Evolutionary conservation across 2,888 invertebrate genomes (phyloP).

Genomic region (Patella pellucida): DNA sequence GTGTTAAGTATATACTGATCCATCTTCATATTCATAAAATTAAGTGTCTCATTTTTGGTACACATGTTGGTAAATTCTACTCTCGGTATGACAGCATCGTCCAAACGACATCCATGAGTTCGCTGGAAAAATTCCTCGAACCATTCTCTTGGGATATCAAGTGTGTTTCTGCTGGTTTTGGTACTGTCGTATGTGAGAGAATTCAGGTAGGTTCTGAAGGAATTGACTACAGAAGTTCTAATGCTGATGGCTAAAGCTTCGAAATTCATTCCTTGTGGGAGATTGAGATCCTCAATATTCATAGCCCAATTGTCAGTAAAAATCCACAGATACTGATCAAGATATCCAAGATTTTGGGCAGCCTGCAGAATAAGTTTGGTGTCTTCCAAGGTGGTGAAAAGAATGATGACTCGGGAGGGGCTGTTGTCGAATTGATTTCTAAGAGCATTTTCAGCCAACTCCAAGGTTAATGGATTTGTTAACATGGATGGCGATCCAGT

Average conservation of each 20-base stretch:
- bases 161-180: slow-evolving; percentile 47
- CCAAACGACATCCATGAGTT: slow-evolving; percentile 49
- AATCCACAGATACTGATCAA: slow-evolving; percentile 52
- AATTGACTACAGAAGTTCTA: slow-evolving; percentile 45
- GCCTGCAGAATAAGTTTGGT: slow-evolving; percentile 41
- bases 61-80: slow-evolving; percentile 33
- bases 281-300: background rate
- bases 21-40: slow-evolving; percentile 22
- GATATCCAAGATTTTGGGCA: slow-evolving; percentile 43
- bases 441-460: slow-evolving; percentile 39
- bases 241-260: slow-evolving; percentile 33
- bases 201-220: slow-evolving; percentile 52
- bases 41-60: slow-evolving; percentile 33
- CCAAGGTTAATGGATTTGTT: slow-evolving; percentile 31
- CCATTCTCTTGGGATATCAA: slow-evolving; percentile 68
- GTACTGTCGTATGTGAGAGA: slow-evolving; percentile 33
- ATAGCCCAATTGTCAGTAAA: slow-evolving; percentile 50
- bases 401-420: slow-evolving; percentile 59
- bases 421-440: slow-evolving; percentile 31
- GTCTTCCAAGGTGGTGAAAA: slow-evolving; percentile 49
- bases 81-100: slow-evolving; percentile 28
- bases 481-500: slow-evolving; percentile 39
- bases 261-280: slow-evolving; percentile 7
- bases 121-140: slow-evolving; percentile 71
- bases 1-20: slow-evolving; percentile 59